phyloP scores from a whole-genome alignment of 1,140 invertebrate genomes.

The Formica selysi region DNA sequence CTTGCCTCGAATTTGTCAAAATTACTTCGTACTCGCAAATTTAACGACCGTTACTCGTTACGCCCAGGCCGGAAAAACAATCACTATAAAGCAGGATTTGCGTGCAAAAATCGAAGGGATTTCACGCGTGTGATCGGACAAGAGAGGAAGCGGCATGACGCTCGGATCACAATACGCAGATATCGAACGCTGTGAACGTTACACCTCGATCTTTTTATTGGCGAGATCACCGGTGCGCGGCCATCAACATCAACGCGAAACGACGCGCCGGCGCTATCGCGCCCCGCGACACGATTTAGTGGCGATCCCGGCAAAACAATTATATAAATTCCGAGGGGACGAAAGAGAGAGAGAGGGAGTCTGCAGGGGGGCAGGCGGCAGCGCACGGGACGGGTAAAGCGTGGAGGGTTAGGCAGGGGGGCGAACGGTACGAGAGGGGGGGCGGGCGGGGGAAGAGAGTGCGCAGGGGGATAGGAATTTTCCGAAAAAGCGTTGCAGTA shows the following conservation, averaged over 20 bases:
- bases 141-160: neutral
- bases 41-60: neutral
- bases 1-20: slow-evolving; percentile 48
- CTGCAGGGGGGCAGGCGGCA: neutral
- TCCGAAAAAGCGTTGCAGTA: slow-evolving; percentile 81
- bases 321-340: slow-evolving; percentile 84
- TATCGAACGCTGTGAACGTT: slow-evolving; percentile 74
- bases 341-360: neutral
- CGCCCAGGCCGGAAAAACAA: slow-evolving; percentile 32
- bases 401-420: neutral
- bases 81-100: slow-evolving; percentile 59
- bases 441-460: neutral
- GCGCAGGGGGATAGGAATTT: slow-evolving; percentile 78
- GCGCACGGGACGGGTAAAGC: neutral
- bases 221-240: slow-evolving; percentile 79
- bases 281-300: slow-evolving; percentile 80
- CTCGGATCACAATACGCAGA: slow-evolving; percentile 50
- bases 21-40: slow-evolving; percentile 10
- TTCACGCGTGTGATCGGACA: slow-evolving; percentile 5
- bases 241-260: slow-evolving; percentile 79
- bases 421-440: neutral
- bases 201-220: slow-evolving; percentile 78
- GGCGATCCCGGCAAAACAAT: slow-evolving; percentile 85
- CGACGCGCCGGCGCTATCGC: slow-evolving; percentile 77
- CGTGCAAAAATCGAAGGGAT: slow-evolving; percentile 65